Conservation (phyloP, 1,140 invertebrate genomes). For the Alviniconcha marisindica region DNA sequence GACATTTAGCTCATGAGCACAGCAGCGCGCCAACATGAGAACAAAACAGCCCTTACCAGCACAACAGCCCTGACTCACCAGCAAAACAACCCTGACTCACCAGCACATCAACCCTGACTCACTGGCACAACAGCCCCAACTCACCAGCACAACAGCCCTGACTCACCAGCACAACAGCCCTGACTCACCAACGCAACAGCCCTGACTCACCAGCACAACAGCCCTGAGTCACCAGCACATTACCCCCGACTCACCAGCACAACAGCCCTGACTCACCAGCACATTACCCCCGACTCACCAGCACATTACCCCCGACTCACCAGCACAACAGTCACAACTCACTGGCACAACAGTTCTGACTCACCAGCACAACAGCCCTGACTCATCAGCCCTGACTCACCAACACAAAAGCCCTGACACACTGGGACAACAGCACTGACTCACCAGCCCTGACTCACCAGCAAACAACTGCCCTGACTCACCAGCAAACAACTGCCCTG, state of each 20-base stretch:
- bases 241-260: too few species aligned
- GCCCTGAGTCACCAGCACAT: background rate
- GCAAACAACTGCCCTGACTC: too few species aligned
- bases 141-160: background rate
- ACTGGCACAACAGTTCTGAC: too few species aligned
- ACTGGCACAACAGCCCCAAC: too few species aligned
- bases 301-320: background rate
- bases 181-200: too few species aligned
- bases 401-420: background rate
- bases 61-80: too few species aligned
- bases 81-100: background rate
- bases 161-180: background rate
- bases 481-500: too few species aligned
- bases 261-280: background rate
- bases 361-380: background rate
- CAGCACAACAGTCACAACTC: background rate
- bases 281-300: too few species aligned
- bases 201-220: background rate
- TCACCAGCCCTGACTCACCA: background rate
- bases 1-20: too few species aligned
- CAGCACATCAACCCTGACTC: background rate
- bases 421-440: background rate
- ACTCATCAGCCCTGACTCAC: background rate
- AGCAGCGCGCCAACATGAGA: too few species aligned
- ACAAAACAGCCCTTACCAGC: background rate